These are phyloP conservation scores for Batillaria attramentaria DNA, from an alignment of 1,140 invertebrate genomes.

Conservation along the genomic window DNA sequence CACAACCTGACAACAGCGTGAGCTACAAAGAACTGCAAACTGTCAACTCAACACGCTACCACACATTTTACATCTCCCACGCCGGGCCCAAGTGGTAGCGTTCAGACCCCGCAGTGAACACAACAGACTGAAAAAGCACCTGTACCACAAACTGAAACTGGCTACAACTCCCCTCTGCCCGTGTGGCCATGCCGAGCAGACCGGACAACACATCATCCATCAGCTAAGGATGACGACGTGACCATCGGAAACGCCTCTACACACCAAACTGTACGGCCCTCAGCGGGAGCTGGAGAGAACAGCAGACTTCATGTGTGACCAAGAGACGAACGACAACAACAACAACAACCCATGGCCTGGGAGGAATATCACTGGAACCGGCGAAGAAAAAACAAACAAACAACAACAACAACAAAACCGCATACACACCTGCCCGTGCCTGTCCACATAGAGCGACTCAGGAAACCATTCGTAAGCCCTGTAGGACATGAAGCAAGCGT, in stretches of 20 bases:
- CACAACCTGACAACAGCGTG: no score
- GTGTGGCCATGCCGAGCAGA: no score
- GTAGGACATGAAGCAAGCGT: constrained; percentile 38
- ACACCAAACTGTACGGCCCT: neutral
- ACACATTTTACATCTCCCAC: no score
- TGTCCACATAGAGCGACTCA: constrained; percentile 29
- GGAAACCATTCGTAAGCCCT: constrained; percentile 36
- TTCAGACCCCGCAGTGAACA: no score
- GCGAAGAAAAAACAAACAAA: neutral
- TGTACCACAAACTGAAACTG: no score
- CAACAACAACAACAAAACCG: neutral
- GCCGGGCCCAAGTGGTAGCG: no score
- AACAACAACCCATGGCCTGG: neutral
- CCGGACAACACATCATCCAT: no score
- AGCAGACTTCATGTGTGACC: neutral
- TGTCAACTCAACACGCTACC: no score
- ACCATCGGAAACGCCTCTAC: neutral
- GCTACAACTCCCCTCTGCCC: no score
- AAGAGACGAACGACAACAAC: neutral
- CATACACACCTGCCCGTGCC: constrained; percentile 36
- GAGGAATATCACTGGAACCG: neutral
- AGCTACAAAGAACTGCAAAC: no score
- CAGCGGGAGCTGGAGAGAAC: neutral
- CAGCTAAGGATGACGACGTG: no score
- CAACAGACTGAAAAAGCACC: no score